Conservation (phyloP, 2,797 vertebrate species). For the Sebastes hubbsi region DNA sequence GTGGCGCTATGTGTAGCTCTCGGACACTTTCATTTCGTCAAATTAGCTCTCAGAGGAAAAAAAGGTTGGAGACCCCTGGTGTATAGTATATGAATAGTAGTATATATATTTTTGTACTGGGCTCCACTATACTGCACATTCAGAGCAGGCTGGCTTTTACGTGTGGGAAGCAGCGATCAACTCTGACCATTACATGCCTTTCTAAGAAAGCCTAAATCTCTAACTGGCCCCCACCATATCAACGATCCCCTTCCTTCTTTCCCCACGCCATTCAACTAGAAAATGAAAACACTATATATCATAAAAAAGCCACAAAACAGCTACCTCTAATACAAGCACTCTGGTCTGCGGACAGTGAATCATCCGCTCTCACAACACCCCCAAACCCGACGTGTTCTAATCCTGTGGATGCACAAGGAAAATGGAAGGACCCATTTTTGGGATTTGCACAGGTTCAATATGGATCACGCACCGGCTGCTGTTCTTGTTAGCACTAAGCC, state of each 20-base stretch:
- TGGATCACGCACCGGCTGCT: constrained; percentile 18
- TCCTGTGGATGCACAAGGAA: constrained; percentile 28
- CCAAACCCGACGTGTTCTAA: constrained; percentile 27
- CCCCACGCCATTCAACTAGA: background rate
- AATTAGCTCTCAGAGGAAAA: too few relatives aligned
- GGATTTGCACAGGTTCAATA: constrained; percentile 28
- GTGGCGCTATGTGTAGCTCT: too few relatives aligned
- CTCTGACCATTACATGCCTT: background rate
- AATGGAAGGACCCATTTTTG: constrained; percentile 37
- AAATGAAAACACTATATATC: constrained; percentile 3
- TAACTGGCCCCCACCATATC: background rate
- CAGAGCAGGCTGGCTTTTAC: background rate
- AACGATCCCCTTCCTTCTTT: background rate
- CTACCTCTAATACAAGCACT: background rate
- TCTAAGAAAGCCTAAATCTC: background rate
- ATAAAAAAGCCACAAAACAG: background rate
- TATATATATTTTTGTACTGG: background rate
- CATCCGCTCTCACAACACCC: background rate
- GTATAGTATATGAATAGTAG: background rate
- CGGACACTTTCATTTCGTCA: too few relatives aligned
- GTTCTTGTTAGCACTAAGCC: constrained; percentile 39
- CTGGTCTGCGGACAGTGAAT: constrained; percentile 3
- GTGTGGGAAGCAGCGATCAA: background rate
- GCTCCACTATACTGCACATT: background rate
- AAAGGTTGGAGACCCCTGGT: too few relatives aligned